phyloP scores from a whole-genome alignment of 2,888 invertebrate genomes.

The Hydropsyche betteni region DNA sequence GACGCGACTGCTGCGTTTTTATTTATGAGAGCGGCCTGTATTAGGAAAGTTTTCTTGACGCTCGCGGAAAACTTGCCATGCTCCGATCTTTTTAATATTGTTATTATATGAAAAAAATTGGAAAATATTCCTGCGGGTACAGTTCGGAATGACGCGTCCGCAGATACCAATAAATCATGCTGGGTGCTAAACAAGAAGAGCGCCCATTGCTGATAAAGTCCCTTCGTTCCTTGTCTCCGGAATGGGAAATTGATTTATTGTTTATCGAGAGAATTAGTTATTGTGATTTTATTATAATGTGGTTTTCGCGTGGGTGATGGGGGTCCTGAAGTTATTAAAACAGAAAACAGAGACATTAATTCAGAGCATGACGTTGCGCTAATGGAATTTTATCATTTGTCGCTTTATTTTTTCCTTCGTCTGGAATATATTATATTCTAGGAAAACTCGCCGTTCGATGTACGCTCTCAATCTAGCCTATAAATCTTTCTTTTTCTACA shows the following conservation, averaged over 20 bases:
- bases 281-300: background rate
- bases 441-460: background rate
- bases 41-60: slow-evolving; percentile 17
- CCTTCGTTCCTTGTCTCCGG: background rate
- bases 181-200: background rate
- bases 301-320: too few species aligned
- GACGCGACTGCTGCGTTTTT: slow-evolving; percentile 4
- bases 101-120: slow-evolving; percentile 8
- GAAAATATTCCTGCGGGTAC: slow-evolving; percentile 18
- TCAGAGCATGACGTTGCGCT: background rate
- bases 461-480: slow-evolving; percentile 1
- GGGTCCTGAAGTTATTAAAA: background rate
- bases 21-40: slow-evolving; percentile 22
- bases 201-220: background rate
- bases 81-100: slow-evolving; percentile 24
- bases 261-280: slow-evolving; percentile 2
- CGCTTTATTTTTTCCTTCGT: background rate
- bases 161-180: slow-evolving; percentile 1
- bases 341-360: slow-evolving; percentile 22
- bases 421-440: background rate
- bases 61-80: slow-evolving; percentile 5
- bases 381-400: slow-evolving; percentile 20
- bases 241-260: slow-evolving; percentile 22
- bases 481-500: slow-evolving; percentile 7
- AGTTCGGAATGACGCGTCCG: background rate